A percentile compares a stretch with the other conserved stretches of the same genome.
These are phyloP conservation scores for Drosophila niveifrons DNA, from an alignment of 2,888 invertebrate genomes.

Conservation along the genomic window DNA sequence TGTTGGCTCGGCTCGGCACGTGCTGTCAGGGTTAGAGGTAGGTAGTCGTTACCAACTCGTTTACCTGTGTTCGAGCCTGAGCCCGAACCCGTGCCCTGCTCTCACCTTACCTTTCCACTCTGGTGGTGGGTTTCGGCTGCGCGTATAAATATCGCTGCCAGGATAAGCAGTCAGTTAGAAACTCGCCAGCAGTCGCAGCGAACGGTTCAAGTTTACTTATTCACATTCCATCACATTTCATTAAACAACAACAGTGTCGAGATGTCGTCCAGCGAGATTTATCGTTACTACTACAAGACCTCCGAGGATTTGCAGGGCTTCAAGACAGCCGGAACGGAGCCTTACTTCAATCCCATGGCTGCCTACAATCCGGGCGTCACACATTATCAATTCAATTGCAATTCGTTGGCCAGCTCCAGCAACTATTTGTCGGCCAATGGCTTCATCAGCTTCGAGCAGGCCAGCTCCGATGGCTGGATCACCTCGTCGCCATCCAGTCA, in stretches of 20 bases:
- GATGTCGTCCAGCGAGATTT: slow-evolving; percentile 85
- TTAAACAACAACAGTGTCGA: background rate
- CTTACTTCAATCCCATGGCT: slow-evolving; percentile 84
- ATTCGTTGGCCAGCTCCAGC: slow-evolving; percentile 64
- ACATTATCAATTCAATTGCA: slow-evolving; percentile 77
- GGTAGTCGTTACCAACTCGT: slow-evolving; percentile 54
- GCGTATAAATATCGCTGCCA: slow-evolving; percentile 80
- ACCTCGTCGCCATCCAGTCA: slow-evolving; percentile 85
- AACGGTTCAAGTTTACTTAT: slow-evolving; percentile 46
- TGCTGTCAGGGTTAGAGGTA: slow-evolving; percentile 69
- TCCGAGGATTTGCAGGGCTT: slow-evolving; percentile 84
- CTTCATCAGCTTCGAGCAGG: slow-evolving; percentile 84
- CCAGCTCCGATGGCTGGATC: slow-evolving; percentile 85
- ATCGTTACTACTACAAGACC: slow-evolving; percentile 85
- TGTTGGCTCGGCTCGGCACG: slow-evolving; percentile 75
- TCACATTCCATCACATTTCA: background rate
- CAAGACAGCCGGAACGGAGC: slow-evolving; percentile 73
- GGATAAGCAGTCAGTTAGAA: slow-evolving; percentile 71
- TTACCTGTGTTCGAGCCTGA: slow-evolving; percentile 53
- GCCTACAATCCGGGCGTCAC: slow-evolving; percentile 80
- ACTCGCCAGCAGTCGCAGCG: slow-evolving; percentile 68
- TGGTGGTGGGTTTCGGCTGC: slow-evolving; percentile 64
- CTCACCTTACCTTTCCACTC: slow-evolving; percentile 45
- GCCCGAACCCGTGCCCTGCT: slow-evolving; percentile 24
- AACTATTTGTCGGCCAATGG: slow-evolving; percentile 79